Evolutionary conservation across 2,113 vertebrate genomes (phyloP), one percentile per base, ranked within the genome.

Genomic region (Sinocyclocheilus rhinocerous): DNA sequence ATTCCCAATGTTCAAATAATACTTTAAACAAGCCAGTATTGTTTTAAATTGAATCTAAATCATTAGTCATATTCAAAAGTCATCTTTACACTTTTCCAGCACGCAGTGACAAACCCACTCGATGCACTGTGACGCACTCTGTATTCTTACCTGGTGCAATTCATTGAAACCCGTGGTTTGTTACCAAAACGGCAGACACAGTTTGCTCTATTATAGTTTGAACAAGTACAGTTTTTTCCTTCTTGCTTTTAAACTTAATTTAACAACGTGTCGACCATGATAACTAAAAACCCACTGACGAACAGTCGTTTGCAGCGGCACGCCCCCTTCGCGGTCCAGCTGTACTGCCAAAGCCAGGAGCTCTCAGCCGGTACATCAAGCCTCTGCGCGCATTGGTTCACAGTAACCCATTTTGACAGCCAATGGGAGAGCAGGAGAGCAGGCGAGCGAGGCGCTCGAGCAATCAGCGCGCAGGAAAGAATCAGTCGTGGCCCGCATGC

Each of bases 61-160:
- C 8, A 78, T 75, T 15, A 24, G 2, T 48, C 5, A 4, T 13
- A 48, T 48, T 24, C 39, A 24, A 42, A 33, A 16, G 8, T 12
- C 7, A 52, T 52, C 50, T 57, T 50, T 12, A 76, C 22, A 76
- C 45, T 63, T 67, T 70, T 22, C 3, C 15, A 10, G 45, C 61
- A 2, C 13, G 8, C 15, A 26, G 26, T n/a, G 24, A 83, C 33
- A 36, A 83, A 72, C 16, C 61, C 26, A 1, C 24, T n/a, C 76
- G 15, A 9, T 24, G 7, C 39, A 65, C 24, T 57, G 33, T 85
- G 83, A 81, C 85, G 83, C 87, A 83, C 22, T 88, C 20, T 57
- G 36, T 55, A 36, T 73, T 79, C 89, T 86, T 90, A 94, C 94
- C 93, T 95, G 84, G 90, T 91, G 84, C 91, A 90, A 86, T 91